Base-by-base conservation (phyloP, 2,888 invertebrate genomes). In the Labia minor region DNA sequence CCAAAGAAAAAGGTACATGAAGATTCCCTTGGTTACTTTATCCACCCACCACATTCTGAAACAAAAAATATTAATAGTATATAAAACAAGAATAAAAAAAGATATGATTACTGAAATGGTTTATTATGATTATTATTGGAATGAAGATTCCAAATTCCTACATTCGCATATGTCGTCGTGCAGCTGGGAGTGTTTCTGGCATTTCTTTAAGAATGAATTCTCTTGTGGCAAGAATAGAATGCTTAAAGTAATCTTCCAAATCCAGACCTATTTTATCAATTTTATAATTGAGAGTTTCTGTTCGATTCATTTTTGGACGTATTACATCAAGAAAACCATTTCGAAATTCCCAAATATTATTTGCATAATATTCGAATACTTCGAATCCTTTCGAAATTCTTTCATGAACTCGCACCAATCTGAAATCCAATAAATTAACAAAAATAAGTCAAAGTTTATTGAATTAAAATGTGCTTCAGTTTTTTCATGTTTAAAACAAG, bases 351-450 rank as follows among this genome's bases (percentile, higher is more conserved):
- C 95, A 95, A 70, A 92, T 91, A 75, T 91, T 90, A 75, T 89
- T 91, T 0, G 94, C 92, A 78, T 95, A 95, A 76, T 93, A 95
- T 74, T 93, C 91, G 74, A 95, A 89, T 0, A 91, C 89, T 73
- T 91, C 90, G 74, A 93, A 90, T 0, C 94, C 91, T 79, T 92
- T 91, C 70, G 83, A 83, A 72, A 95, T 89, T 63, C 91, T 85
- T 67, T 87, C 86, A 72, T 94, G 94, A 1, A 93, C 88, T 65
- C 87, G 85, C 74, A 90, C 87, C 74, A 94, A 80, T 21, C 93
- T 94, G 76, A 0, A 49, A 49, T n/a, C 2, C 2, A 49, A 49
- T n/a, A 14, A 10, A 49, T 11, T n/a, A n/a, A n/a, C n/a, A n/a
- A n/a, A n/a, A n/a, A n/a, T n/a, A n/a, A n/a, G n/a, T n/a, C n/a